Evolutionary conservation across 2,797 vertebrate species (phyloP).

Genomic region (Lagocephalus sceleratus): DNA sequence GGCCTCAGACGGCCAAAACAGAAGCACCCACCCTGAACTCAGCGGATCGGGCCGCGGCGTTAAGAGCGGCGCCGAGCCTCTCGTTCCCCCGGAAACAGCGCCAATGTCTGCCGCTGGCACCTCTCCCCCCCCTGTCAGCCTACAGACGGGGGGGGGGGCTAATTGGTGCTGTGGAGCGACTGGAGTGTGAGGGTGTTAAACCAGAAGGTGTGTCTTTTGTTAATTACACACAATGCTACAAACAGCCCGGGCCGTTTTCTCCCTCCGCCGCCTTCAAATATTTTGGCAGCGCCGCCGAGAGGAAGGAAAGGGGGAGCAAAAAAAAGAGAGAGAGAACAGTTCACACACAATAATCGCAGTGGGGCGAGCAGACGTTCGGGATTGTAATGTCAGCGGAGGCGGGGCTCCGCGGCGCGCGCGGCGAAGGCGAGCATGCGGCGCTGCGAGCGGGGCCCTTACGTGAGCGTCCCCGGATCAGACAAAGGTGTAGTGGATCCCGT

Average conservation of each 20-base stretch:
- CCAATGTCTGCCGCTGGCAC: conserved; percentile 18
- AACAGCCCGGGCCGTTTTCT: conserved; percentile 56
- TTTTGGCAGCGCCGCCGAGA: conserved; percentile 68
- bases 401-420: conserved; percentile 32
- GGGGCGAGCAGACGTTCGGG: conserved; percentile 68
- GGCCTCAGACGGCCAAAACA: not conserved
- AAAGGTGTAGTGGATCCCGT: conserved; percentile 99
- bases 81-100: conserved; percentile 36
- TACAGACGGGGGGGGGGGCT: conserved; percentile 76
- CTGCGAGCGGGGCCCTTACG: conserved; percentile 88
- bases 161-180: conserved; percentile 66
- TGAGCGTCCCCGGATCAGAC: conserved; percentile 82
- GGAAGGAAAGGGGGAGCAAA: conserved; percentile 25
- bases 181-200: conserved; percentile 70
- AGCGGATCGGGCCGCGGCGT: conserved; percentile 4
- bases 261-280: conserved; percentile 61
- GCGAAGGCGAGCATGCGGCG: conserved; percentile 41
- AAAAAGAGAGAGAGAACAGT: conserved; percentile 50
- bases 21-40: not conserved
- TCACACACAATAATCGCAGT: conserved; percentile 78
- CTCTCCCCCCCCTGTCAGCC: conserved; percentile 26
- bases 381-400: conserved; percentile 52
- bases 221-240: conserved; percentile 79
- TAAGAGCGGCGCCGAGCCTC: conserved; percentile 24
- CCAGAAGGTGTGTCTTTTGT: conserved; percentile 73